Evolutionary conservation across 1,140 invertebrate genomes (phyloP), one percentile per base, ranked within the genome.

Genomic region (Stenopsyche tienmushanensis): DNA sequence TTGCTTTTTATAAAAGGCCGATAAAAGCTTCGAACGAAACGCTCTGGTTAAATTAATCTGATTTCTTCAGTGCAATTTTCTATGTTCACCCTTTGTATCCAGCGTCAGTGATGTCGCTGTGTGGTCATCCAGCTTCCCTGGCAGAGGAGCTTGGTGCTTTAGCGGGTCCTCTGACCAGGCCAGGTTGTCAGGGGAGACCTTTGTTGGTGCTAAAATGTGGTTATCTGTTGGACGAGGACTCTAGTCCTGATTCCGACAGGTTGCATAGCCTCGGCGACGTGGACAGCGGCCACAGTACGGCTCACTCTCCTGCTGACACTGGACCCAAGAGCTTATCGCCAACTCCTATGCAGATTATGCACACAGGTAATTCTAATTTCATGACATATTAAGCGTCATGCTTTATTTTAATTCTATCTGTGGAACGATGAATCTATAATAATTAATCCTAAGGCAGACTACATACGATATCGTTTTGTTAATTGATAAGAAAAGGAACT

Each of bases 201-300:
- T 81, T 92, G 62, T 77, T 90, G 34, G 84, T 91, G 60, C 83
- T 91, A 57, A 92, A 91, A 75, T 90, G 87, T 70, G 83, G 85
- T 34, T 88, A 89, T 74, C 76, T 91, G 10, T 81, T 89, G 70
- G 90, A 93, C 71, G 90, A 90, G 73, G 90, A 92, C 71, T 89
- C 87, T 29, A 92, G 90, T 54, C 90, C 90, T 10, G 91, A 93
- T 71, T 92, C 90, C n/a, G 91, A 93, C 71, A 82, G 88, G 50
- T 81, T 91, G 70, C 86, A 90, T 62, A 88, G 89, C 70, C 75
- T 85, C 1, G 85, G 85, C 10, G 88, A 90, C 76, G 86, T 88
- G 10, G 93, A 95, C 72, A 94, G 92, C 67, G 93, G 92, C 5
- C 90, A 94, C 77, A 94, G 91, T 52, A 93, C 92, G 0, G 90